Evolutionary conservation across 1,140 invertebrate species (phyloP), one percentile per base, ranked within the genome.

Genomic region (Leptinotarsa defecta): DNA sequence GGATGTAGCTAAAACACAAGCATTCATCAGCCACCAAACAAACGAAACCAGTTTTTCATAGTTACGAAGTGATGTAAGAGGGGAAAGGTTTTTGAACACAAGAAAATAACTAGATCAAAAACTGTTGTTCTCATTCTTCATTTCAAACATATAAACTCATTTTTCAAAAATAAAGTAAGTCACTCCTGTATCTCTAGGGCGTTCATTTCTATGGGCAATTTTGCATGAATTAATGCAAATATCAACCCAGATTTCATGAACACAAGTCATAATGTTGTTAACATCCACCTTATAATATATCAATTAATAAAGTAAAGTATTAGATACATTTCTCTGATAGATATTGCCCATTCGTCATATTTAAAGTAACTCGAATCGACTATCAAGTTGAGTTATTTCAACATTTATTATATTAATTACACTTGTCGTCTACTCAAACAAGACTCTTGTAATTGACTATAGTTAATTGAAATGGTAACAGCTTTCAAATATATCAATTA

Each of bases 251-350:
- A 57, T 57, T 57, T 57, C 17, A 19, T 13, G 4, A 57, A 57
- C 15, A 57, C 52, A 57, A 57, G 15, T 57, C 52, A 57, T n/a
- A 57, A 57, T 57, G 17, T 19, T 57, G n/a, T 57, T 57, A 57
- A 57, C 52, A 57, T 17, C 15, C 3, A 57, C 34, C 15, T 57
- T 17, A 19, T 57, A 57, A 19, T 57, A 57, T 57, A 57, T 57
- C 52, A 57, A 57, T 57, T 57, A 57, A 57, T 57, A 57, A 57
- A 57, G 52, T 57, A n/a, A 57, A 57, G 52, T 19, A 57, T 57
- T 5, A 57, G 52, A 57, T 57, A 57, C 52, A 57, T 57, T 57
- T 17, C n/a, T 15, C 17, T 19, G 52, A 57, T 57, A 57, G 52
- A 13, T 57, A 57, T 57, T 57, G 52, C 52, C 52, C 52, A 57